Evolutionary conservation across 2,113 vertebrate genomes (phyloP), one percentile per base, ranked within the genome.

Genomic region (Reinhardtius hippoglossoides): DNA sequence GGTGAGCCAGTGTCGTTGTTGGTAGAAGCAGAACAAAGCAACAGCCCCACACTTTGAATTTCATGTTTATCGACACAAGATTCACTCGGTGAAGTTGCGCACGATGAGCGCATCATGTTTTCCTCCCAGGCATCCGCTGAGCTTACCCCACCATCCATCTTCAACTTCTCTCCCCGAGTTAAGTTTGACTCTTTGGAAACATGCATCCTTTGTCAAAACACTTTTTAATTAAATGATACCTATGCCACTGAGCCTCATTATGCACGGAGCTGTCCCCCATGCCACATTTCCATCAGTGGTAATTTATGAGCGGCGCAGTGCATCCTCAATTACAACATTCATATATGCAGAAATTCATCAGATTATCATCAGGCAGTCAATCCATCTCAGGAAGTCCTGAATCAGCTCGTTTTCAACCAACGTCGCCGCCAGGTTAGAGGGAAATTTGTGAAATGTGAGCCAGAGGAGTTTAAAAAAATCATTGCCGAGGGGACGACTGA

Each of bases 171-270:
- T 52, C 52, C 85, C 55, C 14, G 20, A 83, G 54, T 73, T 78
- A 65, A 86, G 56, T 82, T 72, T 73, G 72, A 81, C 71, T 86
- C 64, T 88, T 81, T 76, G 67, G 71, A 79, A 87, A 69, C 76
- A 52, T 64, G 74, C 48, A 5, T 89, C 76, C 76, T 87, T 88
- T 85, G 89, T 89, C 68, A 67, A 66, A 61, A 80, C 71, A 83
- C 82, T 87, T 91, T 89, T 89, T 90, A 92, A 93, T 92, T 88
- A 91, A 93, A 91, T 91, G 85, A 87, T 86, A 88, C 86, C 81
- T 90, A 68, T 82, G 75, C 84, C 70, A 76, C 74, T 26, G 68
- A 71, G 87, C 63, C 83, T 84, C 78, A 91, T 89, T 88, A 93
- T 90, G 88, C 77, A 66, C 66, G 56, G 61, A 77, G 75, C 65